phyloP scores from a whole-genome alignment of 2,113 vertebrate genomes.

The Natator depressus region DNA sequence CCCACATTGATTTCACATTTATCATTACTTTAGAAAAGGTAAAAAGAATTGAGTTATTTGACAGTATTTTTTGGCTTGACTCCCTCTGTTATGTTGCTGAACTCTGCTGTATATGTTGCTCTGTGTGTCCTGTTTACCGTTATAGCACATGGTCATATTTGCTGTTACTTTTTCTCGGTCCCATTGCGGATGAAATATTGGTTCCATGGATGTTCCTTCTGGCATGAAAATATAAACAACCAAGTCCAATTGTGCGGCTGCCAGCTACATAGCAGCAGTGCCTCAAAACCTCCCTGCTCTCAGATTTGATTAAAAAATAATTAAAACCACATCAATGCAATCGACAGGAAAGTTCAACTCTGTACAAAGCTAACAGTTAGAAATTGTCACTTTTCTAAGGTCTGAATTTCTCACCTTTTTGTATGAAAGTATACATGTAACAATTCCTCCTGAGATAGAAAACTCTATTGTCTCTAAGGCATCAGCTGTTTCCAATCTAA shows the following conservation, averaged over 20 bases:
- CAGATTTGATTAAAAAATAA: constrained; percentile 18
- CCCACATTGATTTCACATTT: not conserved
- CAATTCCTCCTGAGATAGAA: not conserved
- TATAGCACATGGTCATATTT: constrained; percentile 44
- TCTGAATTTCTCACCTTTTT: not conserved
- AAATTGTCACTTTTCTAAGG: not conserved
- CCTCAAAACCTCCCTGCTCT: not conserved
- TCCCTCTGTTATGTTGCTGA: not conserved
- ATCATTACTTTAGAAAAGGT: not conserved
- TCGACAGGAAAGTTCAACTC: not conserved
- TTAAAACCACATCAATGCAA: not conserved
- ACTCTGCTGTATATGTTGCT: not conserved
- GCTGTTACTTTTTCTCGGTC: constrained; percentile 1
- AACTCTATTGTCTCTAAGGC: not conserved
- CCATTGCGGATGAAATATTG: constrained; percentile 43
- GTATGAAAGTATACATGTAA: not conserved
- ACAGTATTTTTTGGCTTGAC: not conserved
- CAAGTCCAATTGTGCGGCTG: not conserved
- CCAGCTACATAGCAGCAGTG: not conserved
- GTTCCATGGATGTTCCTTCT: constrained; percentile 26
- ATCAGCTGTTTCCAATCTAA: not conserved
- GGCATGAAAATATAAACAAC: constrained; percentile 8
- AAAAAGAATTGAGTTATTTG: not conserved
- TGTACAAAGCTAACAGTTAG: not conserved
- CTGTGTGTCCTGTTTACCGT: not conserved